A percentile compares a stretch with the other conserved stretches of the same genome.
Evolutionary conservation across 2,797 vertebrate genomes (phyloP).

Genomic region (Falco naumanni): DNA sequence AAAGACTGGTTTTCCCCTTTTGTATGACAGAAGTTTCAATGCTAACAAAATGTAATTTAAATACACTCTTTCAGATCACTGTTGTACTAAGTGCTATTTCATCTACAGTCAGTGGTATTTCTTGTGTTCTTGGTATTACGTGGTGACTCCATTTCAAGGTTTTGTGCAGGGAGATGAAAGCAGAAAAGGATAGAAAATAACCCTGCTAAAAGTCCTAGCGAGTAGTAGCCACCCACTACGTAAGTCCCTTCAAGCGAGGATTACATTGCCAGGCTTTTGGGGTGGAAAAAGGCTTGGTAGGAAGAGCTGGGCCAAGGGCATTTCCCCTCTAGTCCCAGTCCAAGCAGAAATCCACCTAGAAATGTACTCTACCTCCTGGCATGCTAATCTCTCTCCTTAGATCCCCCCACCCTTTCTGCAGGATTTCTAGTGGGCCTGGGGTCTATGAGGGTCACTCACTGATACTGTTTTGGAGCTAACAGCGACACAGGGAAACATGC

Average conservation of each 20-base stretch:
- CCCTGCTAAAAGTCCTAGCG: rapidly evolving
- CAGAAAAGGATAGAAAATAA: neutral
- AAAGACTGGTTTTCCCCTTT: neutral
- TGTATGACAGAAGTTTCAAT: neutral
- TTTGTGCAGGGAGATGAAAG: neutral
- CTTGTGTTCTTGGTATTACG: neutral
- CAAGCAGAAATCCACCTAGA: neutral
- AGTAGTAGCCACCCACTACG: neutral
- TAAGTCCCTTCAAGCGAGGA: neutral
- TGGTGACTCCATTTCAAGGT: neutral
- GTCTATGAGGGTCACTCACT: neutral
- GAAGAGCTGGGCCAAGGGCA: neutral
- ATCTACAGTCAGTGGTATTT: neutral
- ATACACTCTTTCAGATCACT: neutral
- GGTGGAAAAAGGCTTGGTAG: neutral
- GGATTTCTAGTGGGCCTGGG: neutral
- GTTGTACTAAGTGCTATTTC: conserved; percentile 11
- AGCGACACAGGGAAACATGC: neutral
- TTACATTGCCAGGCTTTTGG: neutral
- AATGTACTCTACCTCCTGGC: neutral
- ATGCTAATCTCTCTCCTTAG: neutral
- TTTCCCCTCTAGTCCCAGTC: neutral
- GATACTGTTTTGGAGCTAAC: neutral
- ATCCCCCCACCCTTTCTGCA: neutral
- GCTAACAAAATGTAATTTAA: neutral